Percentiles rank a stretch among this genome's conserved stretches.
Evolutionary conservation across 2,888 invertebrate species (phyloP).

Genomic region (Clostera curtula): DNA sequence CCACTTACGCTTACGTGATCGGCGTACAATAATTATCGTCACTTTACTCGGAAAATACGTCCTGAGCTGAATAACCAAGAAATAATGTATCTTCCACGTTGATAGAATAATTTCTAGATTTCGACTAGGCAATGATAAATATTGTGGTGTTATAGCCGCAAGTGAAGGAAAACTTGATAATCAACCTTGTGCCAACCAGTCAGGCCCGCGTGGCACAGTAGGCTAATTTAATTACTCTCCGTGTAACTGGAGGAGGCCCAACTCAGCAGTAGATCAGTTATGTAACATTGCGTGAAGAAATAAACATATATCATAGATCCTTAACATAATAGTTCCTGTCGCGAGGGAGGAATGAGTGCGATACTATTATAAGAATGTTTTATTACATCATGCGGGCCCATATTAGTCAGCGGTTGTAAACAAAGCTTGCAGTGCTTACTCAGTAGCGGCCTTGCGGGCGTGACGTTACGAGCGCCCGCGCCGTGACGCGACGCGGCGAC

Average conservation of each 20-base stretch:
- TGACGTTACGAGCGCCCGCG: conserved; percentile 44
- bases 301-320: too few species aligned
- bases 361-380: conserved; percentile 6
- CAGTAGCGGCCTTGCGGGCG: conserved; percentile 48
- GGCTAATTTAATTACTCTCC: too few species aligned
- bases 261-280: not conserved
- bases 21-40: conserved; percentile 13
- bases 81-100: conserved; percentile 9
- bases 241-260: too few species aligned
- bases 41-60: conserved; percentile 23
- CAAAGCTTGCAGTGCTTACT: conserved; percentile 35
- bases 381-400: conserved; percentile 25
- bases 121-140: conserved; percentile 6
- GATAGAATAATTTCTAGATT: conserved; percentile 11
- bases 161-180: not conserved
- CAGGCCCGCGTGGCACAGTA: too few species aligned
- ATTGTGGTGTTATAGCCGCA: conserved; percentile 1
- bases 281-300: not conserved
- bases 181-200: too few species aligned
- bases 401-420: conserved; percentile 32
- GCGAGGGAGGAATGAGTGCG: too few species aligned
- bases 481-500: conserved; percentile 29
- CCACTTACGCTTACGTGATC: conserved; percentile 24
- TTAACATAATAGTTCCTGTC: too few species aligned
- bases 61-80: conserved; percentile 17